Conservation (phyloP, 2,888 invertebrate species). For the Drosophila algonquin region DNA sequence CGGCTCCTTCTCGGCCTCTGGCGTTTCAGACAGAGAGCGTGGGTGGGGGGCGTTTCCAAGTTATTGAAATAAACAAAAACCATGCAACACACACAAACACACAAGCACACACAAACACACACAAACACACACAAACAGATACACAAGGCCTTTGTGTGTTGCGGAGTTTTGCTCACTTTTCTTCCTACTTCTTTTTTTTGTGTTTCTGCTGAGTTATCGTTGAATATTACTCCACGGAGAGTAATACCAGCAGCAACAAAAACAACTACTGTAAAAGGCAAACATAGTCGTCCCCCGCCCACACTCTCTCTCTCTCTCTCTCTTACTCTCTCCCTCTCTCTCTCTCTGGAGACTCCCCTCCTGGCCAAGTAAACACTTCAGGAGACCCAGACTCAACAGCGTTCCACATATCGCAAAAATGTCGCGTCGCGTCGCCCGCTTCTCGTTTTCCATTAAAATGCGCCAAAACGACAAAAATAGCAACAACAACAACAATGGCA, state of each 20-base stretch:
- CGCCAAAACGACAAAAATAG: constrained; percentile 19
- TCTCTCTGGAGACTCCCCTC: background rate
- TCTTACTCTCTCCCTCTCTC: background rate
- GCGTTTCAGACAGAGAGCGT: background rate
- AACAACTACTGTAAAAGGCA: constrained; percentile 44
- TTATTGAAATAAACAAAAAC: constrained; percentile 80
- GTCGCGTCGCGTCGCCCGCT: constrained; percentile 51
- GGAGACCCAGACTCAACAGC: constrained; percentile 30
- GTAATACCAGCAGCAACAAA: constrained; percentile 49
- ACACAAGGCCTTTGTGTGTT: constrained; percentile 46
- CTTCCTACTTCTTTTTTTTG: constrained; percentile 7
- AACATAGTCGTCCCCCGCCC: constrained; percentile 16
- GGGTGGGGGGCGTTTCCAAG: constrained; percentile 37
- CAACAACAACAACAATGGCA: constrained; percentile 33
- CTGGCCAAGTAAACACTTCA: constrained; percentile 36
- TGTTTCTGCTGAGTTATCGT: constrained; percentile 63
- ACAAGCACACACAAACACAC: constrained; percentile 24
- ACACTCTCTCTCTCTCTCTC: too few species aligned
- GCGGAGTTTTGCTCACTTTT: too few species aligned
- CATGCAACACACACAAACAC: constrained; percentile 30
- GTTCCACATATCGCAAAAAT: constrained; percentile 50
- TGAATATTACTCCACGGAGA: constrained; percentile 76
- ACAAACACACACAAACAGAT: constrained; percentile 23
- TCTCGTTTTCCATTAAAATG: constrained; percentile 68
- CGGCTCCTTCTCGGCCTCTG: constrained; percentile 15